phyloP scores from a whole-genome alignment of 1,140 invertebrate species.

The Helicorthomorpha holstii region DNA sequence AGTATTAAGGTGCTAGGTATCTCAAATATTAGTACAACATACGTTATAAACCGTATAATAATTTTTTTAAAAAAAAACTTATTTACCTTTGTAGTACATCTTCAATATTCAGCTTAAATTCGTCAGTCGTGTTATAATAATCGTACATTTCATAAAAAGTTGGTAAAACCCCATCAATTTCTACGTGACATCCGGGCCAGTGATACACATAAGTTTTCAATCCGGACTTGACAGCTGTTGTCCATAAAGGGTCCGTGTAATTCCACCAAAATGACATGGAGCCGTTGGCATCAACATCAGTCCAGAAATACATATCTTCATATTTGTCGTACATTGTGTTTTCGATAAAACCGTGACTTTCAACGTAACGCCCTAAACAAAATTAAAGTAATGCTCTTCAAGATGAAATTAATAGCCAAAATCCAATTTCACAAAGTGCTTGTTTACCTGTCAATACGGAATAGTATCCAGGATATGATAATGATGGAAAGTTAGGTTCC shows the following conservation, averaged over 20 bases:
- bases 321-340: background rate
- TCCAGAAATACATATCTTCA: constrained; percentile 7
- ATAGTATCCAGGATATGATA: constrained; percentile 17
- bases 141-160: background rate
- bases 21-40: no score
- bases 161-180: background rate
- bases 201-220: background rate
- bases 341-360: background rate
- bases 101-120: background rate
- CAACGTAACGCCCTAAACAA: background rate
- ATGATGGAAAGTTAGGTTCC: constrained; percentile 19
- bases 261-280: background rate
- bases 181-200: background rate
- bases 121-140: background rate
- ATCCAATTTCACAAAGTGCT: background rate
- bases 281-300: background rate
- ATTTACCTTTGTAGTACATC: background rate
- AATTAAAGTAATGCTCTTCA: background rate
- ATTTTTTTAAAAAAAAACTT: background rate
- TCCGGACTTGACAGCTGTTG: background rate
- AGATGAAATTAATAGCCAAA: background rate
- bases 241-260: background rate
- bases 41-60: no score
- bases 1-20: background rate
- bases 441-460: constrained; percentile 1